phyloP scores from a whole-genome alignment of 2,888 invertebrate genomes.

The Andrena bicolor region DNA sequence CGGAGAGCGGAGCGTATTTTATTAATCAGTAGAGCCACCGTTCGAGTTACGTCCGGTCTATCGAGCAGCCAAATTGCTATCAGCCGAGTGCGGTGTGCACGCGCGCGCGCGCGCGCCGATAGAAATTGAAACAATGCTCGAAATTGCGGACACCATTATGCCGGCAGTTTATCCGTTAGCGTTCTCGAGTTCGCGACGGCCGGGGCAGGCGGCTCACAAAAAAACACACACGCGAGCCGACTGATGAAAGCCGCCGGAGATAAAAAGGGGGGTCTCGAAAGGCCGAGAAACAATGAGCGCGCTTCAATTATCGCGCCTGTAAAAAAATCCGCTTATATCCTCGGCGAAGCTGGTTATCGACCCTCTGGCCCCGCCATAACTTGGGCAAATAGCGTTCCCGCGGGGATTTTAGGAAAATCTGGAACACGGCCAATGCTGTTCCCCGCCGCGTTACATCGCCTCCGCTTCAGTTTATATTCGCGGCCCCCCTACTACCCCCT shows the following conservation, averaged over 20 bases:
- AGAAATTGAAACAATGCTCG: slow-evolving; percentile 77
- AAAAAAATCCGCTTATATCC: slow-evolving; percentile 73
- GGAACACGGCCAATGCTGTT: slow-evolving; percentile 73
- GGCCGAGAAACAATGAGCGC: slow-evolving; percentile 61
- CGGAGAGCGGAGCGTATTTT: slow-evolving; percentile 54
- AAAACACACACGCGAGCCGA: slow-evolving; percentile 29
- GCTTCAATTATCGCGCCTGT: slow-evolving; percentile 73
- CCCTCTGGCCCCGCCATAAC: slow-evolving; percentile 60
- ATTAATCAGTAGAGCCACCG: slow-evolving; percentile 55
- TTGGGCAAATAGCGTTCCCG: slow-evolving; percentile 66
- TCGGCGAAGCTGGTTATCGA: slow-evolving; percentile 78
- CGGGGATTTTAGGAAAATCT: slow-evolving; percentile 74
- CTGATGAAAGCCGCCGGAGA: slow-evolving; percentile 38
- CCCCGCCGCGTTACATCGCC: slow-evolving; percentile 56
- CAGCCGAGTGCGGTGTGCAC: slow-evolving; percentile 50
- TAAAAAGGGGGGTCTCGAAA: slow-evolving; percentile 46
- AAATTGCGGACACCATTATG: slow-evolving; percentile 71
- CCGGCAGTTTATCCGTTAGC: slow-evolving; percentile 77
- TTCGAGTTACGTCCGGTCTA: slow-evolving; percentile 48
- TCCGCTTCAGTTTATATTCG: slow-evolving; percentile 36
- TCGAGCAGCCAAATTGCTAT: slow-evolving; percentile 72
- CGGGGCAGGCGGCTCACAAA: slow-evolving; percentile 36
- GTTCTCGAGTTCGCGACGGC: slow-evolving; percentile 37
- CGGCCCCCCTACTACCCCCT: background rate
- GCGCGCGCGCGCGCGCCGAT: slow-evolving; percentile 52